Conservation (phyloP, 1,140 invertebrate species). For the Nautilus pompilius region DNA sequence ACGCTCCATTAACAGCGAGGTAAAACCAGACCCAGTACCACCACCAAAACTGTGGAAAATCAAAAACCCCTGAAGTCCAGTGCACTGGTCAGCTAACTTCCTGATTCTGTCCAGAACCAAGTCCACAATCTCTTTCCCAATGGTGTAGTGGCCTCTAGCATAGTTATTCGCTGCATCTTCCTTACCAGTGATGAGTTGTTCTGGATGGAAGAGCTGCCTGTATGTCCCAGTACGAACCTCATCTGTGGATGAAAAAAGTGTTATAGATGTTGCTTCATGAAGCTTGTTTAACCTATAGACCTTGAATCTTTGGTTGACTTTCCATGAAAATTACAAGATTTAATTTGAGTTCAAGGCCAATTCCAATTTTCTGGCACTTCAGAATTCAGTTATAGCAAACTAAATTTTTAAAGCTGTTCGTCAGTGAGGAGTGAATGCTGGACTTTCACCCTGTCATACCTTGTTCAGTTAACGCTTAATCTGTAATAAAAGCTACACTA, state of each 20-base stretch:
- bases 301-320: neutral
- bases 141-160: conserved; percentile 53
- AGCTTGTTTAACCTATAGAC: no score
- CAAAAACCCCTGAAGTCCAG: conserved; percentile 56
- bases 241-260: no score
- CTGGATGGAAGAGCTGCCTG: conserved; percentile 30
- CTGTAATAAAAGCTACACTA: no score
- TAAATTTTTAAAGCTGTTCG: no score
- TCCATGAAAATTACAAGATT: neutral
- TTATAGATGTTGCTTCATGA: no score
- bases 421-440: no score
- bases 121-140: conserved; percentile 54
- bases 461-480: no score
- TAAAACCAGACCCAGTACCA: conserved; percentile 76
- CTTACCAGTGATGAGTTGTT: conserved; percentile 62
- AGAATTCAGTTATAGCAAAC: no score
- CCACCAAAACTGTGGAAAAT: conserved; percentile 62
- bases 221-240: conserved; percentile 23
- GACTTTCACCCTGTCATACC: no score
- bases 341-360: neutral
- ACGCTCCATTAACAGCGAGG: conserved; percentile 38
- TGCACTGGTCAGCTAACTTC: conserved; percentile 31
- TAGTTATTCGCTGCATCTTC: conserved; percentile 69
- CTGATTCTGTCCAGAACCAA: conserved; percentile 50
- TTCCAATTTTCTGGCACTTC: no score